Evolutionary conservation across 2,888 invertebrate species (phyloP).

Genomic region (Cerceris ruficornis): DNA sequence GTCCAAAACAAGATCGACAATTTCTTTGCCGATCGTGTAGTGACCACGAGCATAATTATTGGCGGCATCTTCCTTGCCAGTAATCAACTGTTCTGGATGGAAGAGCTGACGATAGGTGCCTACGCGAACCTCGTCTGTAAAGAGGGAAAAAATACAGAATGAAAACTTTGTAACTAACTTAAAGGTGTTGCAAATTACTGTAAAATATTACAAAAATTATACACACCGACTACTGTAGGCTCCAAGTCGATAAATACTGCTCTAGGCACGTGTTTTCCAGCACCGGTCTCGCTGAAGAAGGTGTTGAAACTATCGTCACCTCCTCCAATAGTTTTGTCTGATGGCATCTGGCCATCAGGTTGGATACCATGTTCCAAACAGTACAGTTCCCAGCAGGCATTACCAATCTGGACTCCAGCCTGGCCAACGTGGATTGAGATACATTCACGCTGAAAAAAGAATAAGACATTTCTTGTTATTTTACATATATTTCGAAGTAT

Average conservation of each 20-base stretch:
- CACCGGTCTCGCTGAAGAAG: conserved; percentile 96
- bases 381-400: conserved; percentile 95
- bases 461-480: conserved; percentile 82
- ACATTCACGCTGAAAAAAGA: conserved; percentile 89
- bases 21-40: conserved; percentile 98
- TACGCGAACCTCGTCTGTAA: conserved; percentile 92
- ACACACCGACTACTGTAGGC: conserved; percentile 93
- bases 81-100: conserved; percentile 98
- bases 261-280: conserved; percentile 97
- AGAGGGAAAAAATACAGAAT: not conserved
- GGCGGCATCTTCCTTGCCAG: conserved; percentile 98
- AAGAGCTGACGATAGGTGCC: conserved; percentile 97
- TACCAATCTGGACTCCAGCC: conserved; percentile 94
- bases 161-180: not conserved
- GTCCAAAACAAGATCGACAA: conserved; percentile 94
- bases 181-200: not conserved
- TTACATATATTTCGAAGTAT: not conserved
- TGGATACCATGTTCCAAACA: conserved; percentile 95
- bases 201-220: not conserved
- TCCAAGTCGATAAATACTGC: conserved; percentile 98
- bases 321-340: conserved; percentile 95
- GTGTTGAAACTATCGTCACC: conserved; percentile 98
- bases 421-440: conserved; percentile 91
- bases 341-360: conserved; percentile 97
- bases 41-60: conserved; percentile 99